A percentile compares a stretch with the other conserved stretches of the same genome.
These are phyloP conservation scores for Aplysina aerophoba DNA, from an alignment of 37 sponge, comb jelly and placozoan genomes.

Conservation along the genomic window DNA sequence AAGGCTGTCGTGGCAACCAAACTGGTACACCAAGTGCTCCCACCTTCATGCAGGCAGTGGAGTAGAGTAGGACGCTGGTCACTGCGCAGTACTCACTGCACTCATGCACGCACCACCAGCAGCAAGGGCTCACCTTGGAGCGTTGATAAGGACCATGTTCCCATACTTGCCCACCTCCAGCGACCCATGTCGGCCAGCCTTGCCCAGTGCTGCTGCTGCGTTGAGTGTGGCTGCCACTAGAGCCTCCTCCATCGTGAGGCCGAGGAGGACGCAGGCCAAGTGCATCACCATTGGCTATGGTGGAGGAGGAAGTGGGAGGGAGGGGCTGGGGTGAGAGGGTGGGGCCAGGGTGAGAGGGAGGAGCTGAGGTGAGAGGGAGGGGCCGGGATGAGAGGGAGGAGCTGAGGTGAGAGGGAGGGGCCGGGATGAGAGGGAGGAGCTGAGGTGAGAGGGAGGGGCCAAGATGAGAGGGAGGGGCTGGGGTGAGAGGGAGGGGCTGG, in stretches of 20 bases:
- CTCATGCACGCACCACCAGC: too few relatives aligned
- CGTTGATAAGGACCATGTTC: conserved; percentile 79
- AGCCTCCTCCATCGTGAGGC: conserved; percentile 91
- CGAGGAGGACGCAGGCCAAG: conserved; percentile 87
- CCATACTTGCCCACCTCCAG: conserved; percentile 85
- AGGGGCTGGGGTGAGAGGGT: too few relatives aligned
- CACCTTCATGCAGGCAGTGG: conserved; percentile 64
- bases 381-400: too few relatives aligned
- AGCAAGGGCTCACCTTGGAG: conserved; percentile 66
- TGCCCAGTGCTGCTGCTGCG: conserved; percentile 93
- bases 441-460: too few relatives aligned
- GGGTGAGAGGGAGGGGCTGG: too few relatives aligned
- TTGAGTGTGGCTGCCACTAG: conserved; percentile 95
- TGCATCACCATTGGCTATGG: conserved; percentile 95
- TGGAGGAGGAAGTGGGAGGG: not conserved
- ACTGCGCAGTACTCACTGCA: too few relatives aligned
- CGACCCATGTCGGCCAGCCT: conserved; percentile 80
- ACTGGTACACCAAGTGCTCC: conserved; percentile 96
- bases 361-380: too few relatives aligned
- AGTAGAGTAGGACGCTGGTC: too few relatives aligned
- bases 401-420: too few relatives aligned
- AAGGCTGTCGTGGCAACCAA: conserved; percentile 75
- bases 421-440: too few relatives aligned
- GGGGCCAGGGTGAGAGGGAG: too few relatives aligned
- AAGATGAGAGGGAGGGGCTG: too few relatives aligned